A percentile compares a stretch with the other conserved stretches of the same genome.
These are phyloP conservation scores for Musca vetustissima DNA, from an alignment of 1,140 invertebrate species.

Conservation along the genomic window DNA sequence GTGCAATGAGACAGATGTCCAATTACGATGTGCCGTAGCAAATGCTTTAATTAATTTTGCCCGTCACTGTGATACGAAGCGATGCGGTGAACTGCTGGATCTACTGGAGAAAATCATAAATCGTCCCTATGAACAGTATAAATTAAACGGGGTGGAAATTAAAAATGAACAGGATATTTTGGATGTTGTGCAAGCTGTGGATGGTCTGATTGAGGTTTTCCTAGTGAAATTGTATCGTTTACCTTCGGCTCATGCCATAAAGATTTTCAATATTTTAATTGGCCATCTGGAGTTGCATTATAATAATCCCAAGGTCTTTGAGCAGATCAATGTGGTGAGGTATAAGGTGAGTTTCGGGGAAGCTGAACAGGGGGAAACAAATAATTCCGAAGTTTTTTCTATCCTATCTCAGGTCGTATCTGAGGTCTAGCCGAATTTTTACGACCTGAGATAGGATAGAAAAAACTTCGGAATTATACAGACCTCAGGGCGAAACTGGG, in stretches of 20 bases:
- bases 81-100: conserved; percentile 77
- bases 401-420: too few relatives aligned
- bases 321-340: conserved; percentile 69
- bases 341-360: conserved; percentile 56
- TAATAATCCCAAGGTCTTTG: conserved; percentile 68
- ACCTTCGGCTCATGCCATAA: conserved; percentile 75
- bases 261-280: conserved; percentile 76
- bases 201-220: conserved; percentile 77
- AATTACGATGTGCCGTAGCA: conserved; percentile 73
- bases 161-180: conserved; percentile 64
- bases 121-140: conserved; percentile 59
- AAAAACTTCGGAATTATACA: too few relatives aligned
- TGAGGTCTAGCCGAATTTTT: too few relatives aligned
- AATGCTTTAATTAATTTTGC: conserved; percentile 76
- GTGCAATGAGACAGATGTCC: conserved; percentile 69
- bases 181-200: conserved; percentile 71
- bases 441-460: too few relatives aligned
- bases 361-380: too few relatives aligned
- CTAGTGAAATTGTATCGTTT: conserved; percentile 72
- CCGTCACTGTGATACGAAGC: conserved; percentile 68
- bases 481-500: too few relatives aligned
- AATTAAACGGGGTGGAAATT: conserved; percentile 33
- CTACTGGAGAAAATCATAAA: conserved; percentile 81
- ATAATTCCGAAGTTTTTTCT: too few relatives aligned
- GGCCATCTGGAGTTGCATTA: conserved; percentile 80